phyloP scores from a whole-genome alignment of 2,888 invertebrate genomes.

The Synanthedon myopaeformis region DNA sequence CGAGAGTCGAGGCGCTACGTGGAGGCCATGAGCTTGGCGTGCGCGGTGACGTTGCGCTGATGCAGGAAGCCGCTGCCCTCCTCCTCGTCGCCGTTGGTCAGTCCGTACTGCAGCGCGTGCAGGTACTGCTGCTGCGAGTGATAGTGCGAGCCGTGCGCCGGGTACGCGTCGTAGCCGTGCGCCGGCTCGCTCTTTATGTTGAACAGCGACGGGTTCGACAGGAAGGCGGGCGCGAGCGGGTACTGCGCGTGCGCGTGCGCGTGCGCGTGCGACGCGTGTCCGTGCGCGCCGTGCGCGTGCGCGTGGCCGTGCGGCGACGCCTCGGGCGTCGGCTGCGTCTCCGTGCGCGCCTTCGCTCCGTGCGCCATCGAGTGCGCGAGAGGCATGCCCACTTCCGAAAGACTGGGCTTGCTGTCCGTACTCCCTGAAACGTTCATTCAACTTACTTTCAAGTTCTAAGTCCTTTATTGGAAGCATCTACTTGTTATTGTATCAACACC shows the following conservation, averaged over 20 bases:
- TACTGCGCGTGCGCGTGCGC: conserved; percentile 26
- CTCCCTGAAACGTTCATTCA: no score
- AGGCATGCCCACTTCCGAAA: conserved; percentile 56
- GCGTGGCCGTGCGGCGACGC: conserved; percentile 64
- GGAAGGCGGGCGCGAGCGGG: conserved; percentile 36
- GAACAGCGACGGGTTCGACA: conserved; percentile 46
- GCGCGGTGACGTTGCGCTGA: conserved; percentile 87
- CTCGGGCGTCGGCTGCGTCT: conserved; percentile 37
- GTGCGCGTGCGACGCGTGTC: conserved; percentile 30
- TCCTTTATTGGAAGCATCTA: no score
- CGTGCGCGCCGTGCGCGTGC: conserved; percentile 50
- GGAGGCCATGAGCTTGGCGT: conserved; percentile 86
- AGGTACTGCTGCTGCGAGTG: conserved; percentile 68
- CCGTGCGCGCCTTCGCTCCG: conserved; percentile 23
- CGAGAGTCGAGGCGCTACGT: conserved; percentile 65
- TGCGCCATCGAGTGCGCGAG: conserved; percentile 33
- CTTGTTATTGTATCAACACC: no score
- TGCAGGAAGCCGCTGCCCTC: conserved; percentile 83
- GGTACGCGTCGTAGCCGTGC: conserved; percentile 35
- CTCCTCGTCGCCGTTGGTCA: conserved; percentile 52
- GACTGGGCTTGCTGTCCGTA: conserved; percentile 46
- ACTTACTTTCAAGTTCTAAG: no score
- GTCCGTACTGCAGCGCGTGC: conserved; percentile 66
- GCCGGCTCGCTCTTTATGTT: conserved; percentile 61
- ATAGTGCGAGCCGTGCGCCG: conserved; percentile 30